phyloP scores from a whole-genome alignment of 2,888 invertebrate species.

The Homarus gammarus region DNA sequence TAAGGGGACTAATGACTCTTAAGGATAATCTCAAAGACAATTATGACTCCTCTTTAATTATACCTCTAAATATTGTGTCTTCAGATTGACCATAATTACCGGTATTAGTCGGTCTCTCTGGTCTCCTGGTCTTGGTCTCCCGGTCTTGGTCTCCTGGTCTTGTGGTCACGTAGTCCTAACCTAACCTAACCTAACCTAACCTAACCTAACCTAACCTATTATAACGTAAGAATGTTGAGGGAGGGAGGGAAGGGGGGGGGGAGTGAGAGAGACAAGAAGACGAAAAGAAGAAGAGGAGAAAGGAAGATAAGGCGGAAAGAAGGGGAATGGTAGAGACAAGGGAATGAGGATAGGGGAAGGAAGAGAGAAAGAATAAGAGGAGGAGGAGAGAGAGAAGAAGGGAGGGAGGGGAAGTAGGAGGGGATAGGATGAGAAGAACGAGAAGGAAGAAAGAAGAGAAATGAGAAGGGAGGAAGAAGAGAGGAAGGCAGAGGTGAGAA shows the following conservation, averaged over 20 bases:
- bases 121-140: neutral
- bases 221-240: neutral
- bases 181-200: no score
- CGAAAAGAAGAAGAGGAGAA: neutral
- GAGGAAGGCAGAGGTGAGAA: neutral
- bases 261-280: neutral
- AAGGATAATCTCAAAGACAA: neutral
- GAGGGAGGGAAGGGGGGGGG: neutral
- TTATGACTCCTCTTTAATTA: neutral
- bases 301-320: neutral
- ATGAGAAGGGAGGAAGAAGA: conserved; percentile 13
- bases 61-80: neutral
- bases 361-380: neutral
- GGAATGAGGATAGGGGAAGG: neutral
- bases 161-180: no score
- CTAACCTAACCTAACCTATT: no score
- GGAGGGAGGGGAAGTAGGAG: neutral
- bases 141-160: neutral
- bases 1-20: neutral
- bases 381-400: neutral
- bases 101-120: neutral
- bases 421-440: neutral
- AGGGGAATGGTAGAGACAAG: neutral
- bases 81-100: neutral
- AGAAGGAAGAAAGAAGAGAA: no score